Conservation (phyloP, 1,140 invertebrate species). For the Hyles vespertilio region DNA sequence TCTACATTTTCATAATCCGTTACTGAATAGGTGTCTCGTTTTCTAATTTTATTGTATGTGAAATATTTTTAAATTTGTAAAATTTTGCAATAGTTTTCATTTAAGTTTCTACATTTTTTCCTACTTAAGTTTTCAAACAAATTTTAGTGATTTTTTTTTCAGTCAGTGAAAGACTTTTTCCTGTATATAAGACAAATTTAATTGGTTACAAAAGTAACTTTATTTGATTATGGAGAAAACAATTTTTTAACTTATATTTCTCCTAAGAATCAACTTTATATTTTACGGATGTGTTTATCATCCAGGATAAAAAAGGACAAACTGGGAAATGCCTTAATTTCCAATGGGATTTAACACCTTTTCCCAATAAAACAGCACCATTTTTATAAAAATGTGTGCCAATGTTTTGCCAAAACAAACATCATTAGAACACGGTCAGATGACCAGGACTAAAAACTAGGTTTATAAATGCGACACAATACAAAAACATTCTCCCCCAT, state of each 20-base stretch:
- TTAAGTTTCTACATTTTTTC: slow-evolving; percentile 16
- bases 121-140: slow-evolving; percentile 16
- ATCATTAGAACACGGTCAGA: too few relatives aligned
- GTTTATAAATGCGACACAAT: too few relatives aligned
- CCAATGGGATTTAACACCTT: too few relatives aligned
- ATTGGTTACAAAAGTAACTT: background rate
- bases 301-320: too few relatives aligned
- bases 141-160: slow-evolving; percentile 15
- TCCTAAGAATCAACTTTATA: slow-evolving; percentile 34
- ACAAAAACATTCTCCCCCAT: too few relatives aligned
- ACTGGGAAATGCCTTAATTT: too few relatives aligned
- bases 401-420: too few relatives aligned
- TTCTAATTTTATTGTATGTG: slow-evolving; percentile 29
- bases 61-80: slow-evolving; percentile 30
- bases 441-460: too few relatives aligned
- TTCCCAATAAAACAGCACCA: too few relatives aligned
- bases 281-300: slow-evolving; percentile 1
- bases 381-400: too few relatives aligned
- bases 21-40: slow-evolving; percentile 34
- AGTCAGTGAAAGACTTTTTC: too few relatives aligned
- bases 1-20: slow-evolving; percentile 30
- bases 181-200: slow-evolving; percentile 1
- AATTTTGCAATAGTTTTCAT: slow-evolving; percentile 22
- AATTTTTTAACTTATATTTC: slow-evolving; percentile 33
- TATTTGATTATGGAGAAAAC: background rate